Evolutionary conservation across 1,140 invertebrate species (phyloP), one percentile per base, ranked within the genome.

Genomic region (Zaprionus inermis): DNA sequence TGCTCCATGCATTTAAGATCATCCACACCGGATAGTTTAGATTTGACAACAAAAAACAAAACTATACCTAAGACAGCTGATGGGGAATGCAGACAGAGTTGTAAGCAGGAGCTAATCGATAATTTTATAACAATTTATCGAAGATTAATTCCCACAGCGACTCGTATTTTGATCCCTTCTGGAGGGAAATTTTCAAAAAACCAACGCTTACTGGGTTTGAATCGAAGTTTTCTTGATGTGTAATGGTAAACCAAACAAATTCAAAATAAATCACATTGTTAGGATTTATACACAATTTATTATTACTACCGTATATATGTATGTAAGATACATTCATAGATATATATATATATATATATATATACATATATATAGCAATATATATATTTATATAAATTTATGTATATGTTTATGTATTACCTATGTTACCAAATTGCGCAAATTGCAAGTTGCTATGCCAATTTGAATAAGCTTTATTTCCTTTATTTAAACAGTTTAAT

Each of bases 281-380:
- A 70, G 52, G 18, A 75, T 55, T 71, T 75, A 59, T 71, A 58
- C 72, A 75, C 67, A 71, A 75, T 75, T 71, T 71, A 64, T 75
- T 74, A 69, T 73, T 63, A 57, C 58, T 74, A 51, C 44, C 30
- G 38, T 57, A 69, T 67, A 58, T 38, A n/a, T 32, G 38, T 44
- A 16, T 44, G n/a, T 16, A 32, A 9, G n/a, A 44, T 16, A 44
- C 16, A 16, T 44, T 32, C 10, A 44, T 16, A 9, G n/a, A 44
- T 16, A 44, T 16, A 44, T 44, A 16, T n/a, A 16, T 41, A 16
- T 6, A 41, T 41, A 16, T 16, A 41, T 41, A 41, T 41, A 57
- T 72, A 68, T 55, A 41, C 51, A 52, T 66, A 59, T 72, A 16
- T 44, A 68, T 55, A 41, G 51, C 41, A 58, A 59, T 72, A 16